Percentiles rank a stretch among this genome's conserved stretches.
Evolutionary conservation across 2,888 invertebrate genomes (phyloP).

Genomic region (Drosophila barbarae): DNA sequence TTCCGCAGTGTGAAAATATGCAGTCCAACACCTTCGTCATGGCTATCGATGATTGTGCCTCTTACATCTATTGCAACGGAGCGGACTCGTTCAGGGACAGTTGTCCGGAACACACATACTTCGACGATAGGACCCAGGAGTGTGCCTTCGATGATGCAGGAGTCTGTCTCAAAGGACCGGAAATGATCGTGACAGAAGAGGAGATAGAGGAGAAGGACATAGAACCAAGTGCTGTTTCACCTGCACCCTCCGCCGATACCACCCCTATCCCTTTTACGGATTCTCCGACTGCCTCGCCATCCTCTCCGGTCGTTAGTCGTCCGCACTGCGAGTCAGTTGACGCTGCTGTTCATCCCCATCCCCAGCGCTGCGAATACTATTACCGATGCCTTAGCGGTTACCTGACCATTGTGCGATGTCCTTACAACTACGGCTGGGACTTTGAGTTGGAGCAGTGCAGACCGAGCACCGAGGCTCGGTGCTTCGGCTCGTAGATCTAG

Average conservation of each 20-base stretch:
- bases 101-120: constrained; percentile 67
- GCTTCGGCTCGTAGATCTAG: constrained; percentile 39
- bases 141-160: constrained; percentile 64
- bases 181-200: not conserved
- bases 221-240: not conserved
- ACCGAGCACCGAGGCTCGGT: constrained; percentile 55
- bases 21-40: constrained; percentile 55
- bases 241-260: not conserved
- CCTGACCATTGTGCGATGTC: constrained; percentile 69
- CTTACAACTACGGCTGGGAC: constrained; percentile 70
- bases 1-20: constrained; percentile 56
- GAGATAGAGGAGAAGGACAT: not conserved
- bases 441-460: constrained; percentile 56
- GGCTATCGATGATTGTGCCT: constrained; percentile 58
- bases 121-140: constrained; percentile 57
- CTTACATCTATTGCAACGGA: constrained; percentile 69
- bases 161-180: constrained; percentile 42
- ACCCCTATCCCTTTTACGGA: not conserved
- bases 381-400: constrained; percentile 68
- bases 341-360: constrained; percentile 62
- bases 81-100: constrained; percentile 60
- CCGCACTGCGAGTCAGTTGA: constrained; percentile 46
- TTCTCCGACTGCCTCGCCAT: not conserved
- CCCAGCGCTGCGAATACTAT: constrained; percentile 70
- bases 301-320: constrained; percentile 14